Conservation (phyloP, 2,888 invertebrate species). For the Bombyx huttoni region DNA sequence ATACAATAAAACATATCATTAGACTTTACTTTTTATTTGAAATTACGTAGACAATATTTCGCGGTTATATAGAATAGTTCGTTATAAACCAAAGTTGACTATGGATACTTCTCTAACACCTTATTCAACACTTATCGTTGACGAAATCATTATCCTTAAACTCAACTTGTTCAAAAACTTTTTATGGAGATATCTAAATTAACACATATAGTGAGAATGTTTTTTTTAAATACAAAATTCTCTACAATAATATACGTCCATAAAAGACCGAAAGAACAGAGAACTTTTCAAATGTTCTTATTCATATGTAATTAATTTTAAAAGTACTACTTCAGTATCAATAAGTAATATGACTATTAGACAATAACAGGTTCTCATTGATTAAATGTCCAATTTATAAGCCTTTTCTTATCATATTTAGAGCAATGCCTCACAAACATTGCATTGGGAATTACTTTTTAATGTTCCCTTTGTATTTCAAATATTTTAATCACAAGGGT, state of each 20-base stretch:
- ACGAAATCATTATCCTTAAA: constrained; percentile 47
- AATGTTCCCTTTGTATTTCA: constrained; percentile 19
- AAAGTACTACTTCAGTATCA: no score
- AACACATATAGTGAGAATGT: no score
- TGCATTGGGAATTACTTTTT: neutral
- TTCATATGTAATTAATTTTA: no score
- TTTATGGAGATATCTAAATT: neutral
- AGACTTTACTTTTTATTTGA: constrained; percentile 62
- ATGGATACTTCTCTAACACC: constrained; percentile 47
- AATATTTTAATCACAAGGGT: constrained; percentile 60
- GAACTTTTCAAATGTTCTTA: no score
- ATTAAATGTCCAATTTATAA: neutral
- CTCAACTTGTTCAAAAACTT: constrained; percentile 2
- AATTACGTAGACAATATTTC: constrained; percentile 70
- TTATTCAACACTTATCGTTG: constrained; percentile 34
- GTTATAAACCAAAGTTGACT: constrained; percentile 62
- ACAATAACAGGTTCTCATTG: neutral
- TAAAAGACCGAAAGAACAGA: no score
- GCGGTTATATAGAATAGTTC: constrained; percentile 68
- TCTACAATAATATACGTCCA: no score
- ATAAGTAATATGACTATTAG: neutral
- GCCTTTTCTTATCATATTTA: neutral
- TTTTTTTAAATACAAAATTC: no score
- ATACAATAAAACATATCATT: constrained; percentile 6
- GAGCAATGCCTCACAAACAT: neutral